Conservation (phyloP, 2,113 vertebrate species). For the Myrmecophaga tridactyla region DNA sequence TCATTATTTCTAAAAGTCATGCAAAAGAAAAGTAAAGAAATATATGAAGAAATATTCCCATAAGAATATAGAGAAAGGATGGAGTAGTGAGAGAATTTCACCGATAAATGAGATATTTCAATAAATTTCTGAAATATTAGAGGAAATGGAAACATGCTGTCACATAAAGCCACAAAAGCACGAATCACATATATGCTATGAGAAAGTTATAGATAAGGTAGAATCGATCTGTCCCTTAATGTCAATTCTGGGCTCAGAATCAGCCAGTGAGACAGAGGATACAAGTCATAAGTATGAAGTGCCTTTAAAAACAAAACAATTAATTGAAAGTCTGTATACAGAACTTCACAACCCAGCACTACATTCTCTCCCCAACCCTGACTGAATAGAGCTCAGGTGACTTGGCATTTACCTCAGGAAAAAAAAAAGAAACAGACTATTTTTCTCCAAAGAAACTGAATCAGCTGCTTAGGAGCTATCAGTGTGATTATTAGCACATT, state of each 20-base stretch:
- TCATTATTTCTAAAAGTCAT: not conserved
- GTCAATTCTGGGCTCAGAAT: not conserved
- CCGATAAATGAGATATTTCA: too few relatives aligned
- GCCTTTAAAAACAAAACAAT: not conserved
- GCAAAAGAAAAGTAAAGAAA: not conserved
- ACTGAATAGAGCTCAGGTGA: not conserved
- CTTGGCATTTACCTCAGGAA: not conserved
- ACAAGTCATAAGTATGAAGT: not conserved
- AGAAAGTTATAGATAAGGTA: not conserved
- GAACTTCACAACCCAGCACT: not conserved
- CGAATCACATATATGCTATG: not conserved
- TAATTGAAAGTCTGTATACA: not conserved
- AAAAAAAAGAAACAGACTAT: not conserved
- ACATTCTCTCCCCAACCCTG: not conserved
- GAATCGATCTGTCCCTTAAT: not conserved
- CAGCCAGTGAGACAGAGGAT: not conserved
- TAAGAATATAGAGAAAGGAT: not conserved
- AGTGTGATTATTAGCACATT: not conserved
- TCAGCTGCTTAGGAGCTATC: not conserved
- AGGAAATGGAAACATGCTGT: not conserved
- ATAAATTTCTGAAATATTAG: too few relatives aligned
- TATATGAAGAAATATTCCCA: not conserved
- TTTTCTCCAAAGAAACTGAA: not conserved
- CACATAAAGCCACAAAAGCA: not conserved
- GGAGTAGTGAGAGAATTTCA: not conserved